Percentiles rank a stretch among this genome's conserved stretches.
These are phyloP conservation scores for Strix uralensis DNA, from an alignment of 2,113 vertebrate species.

Conservation along the genomic window DNA sequence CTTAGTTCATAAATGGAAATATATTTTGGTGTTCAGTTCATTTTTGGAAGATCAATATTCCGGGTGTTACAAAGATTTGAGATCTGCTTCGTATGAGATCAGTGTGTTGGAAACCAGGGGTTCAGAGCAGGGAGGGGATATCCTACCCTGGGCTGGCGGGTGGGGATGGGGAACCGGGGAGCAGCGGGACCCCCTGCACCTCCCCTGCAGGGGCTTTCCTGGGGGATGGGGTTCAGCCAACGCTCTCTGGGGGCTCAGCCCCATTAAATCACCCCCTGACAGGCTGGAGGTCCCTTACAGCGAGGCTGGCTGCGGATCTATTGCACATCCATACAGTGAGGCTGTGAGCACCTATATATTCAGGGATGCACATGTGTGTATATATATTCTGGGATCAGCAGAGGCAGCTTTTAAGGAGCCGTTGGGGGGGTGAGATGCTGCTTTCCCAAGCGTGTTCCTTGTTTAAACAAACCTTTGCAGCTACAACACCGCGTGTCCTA, in stretches of 20 bases:
- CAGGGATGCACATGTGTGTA: rapidly evolving
- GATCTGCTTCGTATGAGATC: too few species aligned
- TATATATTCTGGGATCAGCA: not conserved
- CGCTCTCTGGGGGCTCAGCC: not conserved
- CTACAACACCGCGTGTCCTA: rapidly evolving
- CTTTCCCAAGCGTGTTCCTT: rapidly evolving
- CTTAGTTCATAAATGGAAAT: not conserved
- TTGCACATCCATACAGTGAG: rapidly evolving
- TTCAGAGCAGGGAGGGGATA: not conserved
- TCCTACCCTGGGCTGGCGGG: rapidly evolving
- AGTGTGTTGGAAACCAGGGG: not conserved
- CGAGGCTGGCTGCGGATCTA: rapidly evolving
- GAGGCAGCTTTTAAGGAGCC: not conserved
- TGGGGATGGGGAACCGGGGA: not conserved
- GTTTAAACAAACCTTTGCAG: not conserved
- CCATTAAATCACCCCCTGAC: not conserved
- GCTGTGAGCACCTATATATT: rapidly evolving
- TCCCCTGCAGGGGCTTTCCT: not conserved
- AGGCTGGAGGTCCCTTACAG: not conserved
- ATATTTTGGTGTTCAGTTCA: rapidly evolving
- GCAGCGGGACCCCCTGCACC: not conserved
- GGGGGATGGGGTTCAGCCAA: not conserved
- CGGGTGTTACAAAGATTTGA: not conserved
- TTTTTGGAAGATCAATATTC: not conserved
- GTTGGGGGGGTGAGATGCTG: rapidly evolving